Base-by-base conservation (phyloP, 2,888 invertebrate species). In the Tipula confusa region DNA sequence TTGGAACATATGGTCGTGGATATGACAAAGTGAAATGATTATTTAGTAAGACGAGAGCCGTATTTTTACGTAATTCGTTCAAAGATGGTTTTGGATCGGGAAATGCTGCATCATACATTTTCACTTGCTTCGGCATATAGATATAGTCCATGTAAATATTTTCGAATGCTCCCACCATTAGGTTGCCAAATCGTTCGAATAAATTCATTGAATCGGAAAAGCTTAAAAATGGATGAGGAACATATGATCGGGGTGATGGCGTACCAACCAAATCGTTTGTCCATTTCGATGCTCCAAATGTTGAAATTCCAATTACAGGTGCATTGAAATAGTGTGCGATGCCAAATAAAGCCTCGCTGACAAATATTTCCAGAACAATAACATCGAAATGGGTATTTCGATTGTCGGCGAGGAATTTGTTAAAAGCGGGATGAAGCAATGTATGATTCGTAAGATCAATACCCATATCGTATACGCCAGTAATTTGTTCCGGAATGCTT, bases 321-420 rank as follows among this genome's bases (percentile, higher is more conserved):
- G 88, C 89, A 15, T 88, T 87, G 24, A 88, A 89, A 5, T 86
- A 86, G 38, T 88, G 87, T 1, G 86, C 87, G 2, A 89, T 83
- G 48, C 83, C 83, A 29, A 29, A n/a, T 0, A 88, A 85, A 0
- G 89, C 89, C 84, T 90, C 90, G 36, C 87, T 87, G 0, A 89
- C 85, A 83, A 90, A 90, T 0, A 89, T 86, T 84, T 90, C 90
- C 80, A 86, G 85, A 9, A 90, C 87, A 4, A 90, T 87, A 0
- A 89, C 86, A 85, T 90, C 90, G 43, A 88, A 90, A 9, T 84
- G 83, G 29, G 86, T 83, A 1, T 87, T 87, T 80, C 87, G 86
- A 82, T 90, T 88, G 0, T 89, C 89, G 3, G 85, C 83, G 18
- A 87, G 84, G 0, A 89, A 84, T 2, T 86, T 84, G 28, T 86